Conservation (phyloP, 2,797 vertebrate genomes). For the Miichthys miiuy region DNA sequence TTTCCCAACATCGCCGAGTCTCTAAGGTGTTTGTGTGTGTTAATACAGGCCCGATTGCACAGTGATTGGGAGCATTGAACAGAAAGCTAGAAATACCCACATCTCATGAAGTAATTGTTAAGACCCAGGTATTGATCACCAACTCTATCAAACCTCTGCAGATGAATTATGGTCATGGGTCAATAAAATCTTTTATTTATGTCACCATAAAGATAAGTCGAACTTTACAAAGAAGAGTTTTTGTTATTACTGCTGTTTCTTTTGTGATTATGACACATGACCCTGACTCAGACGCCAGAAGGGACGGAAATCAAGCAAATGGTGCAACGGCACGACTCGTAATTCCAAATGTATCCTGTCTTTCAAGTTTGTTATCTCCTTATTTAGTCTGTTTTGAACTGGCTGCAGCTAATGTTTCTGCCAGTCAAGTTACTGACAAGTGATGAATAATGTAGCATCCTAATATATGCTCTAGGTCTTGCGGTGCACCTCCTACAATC, state of each 20-base stretch:
- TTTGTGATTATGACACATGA: conserved; percentile 26
- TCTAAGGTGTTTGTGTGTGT: conserved; percentile 31
- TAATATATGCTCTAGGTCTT: conserved; percentile 71
- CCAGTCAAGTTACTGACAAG: conserved; percentile 71
- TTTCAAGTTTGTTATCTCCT: conserved; percentile 49
- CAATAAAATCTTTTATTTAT: conserved; percentile 21
- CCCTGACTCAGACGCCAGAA: conserved; percentile 22
- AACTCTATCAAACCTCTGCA: conserved; percentile 33
- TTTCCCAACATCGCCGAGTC: conserved; percentile 30
- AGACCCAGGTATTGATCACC: conserved; percentile 49
- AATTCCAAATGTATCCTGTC: conserved; percentile 47
- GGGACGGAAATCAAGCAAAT: conserved; percentile 28
- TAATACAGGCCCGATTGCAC: conserved; percentile 3
- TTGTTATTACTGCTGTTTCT: neutral
- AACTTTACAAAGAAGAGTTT: conserved; percentile 13
- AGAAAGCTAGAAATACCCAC: conserved; percentile 30
- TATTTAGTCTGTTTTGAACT: conserved; percentile 60
- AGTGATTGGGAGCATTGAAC: conserved; percentile 36
- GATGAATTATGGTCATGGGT: conserved; percentile 8
- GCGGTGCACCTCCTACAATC: conserved; percentile 55
- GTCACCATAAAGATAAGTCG: conserved; percentile 10
- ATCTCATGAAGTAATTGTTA: conserved; percentile 35
- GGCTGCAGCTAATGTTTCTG: conserved; percentile 68
- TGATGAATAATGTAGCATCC: conserved; percentile 76
- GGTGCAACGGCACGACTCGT: neutral